Percentiles rank a stretch among this genome's conserved stretches.
Conservation (phyloP, 2,113 vertebrate species). For the Ascaphus truei region DNA sequence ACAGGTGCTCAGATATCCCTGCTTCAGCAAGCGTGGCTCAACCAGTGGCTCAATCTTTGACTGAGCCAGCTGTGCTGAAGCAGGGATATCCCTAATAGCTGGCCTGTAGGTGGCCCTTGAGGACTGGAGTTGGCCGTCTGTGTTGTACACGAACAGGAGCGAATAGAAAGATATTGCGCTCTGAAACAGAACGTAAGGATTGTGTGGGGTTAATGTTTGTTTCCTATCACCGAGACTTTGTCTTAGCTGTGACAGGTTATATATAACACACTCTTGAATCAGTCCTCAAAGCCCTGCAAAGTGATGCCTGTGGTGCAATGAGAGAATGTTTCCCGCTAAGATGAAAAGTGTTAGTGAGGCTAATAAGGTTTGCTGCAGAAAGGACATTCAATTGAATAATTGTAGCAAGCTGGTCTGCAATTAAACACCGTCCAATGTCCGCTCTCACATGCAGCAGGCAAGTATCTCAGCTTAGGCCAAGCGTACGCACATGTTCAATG, state of each 20-base stretch:
- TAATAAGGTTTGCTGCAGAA: constrained; percentile 17
- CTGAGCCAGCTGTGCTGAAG: no score
- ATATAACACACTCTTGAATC: constrained; percentile 29
- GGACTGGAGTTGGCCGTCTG: no score
- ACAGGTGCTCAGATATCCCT: no score
- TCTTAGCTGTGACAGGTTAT: constrained; percentile 33
- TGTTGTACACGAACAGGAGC: no score
- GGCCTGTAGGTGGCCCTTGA: no score
- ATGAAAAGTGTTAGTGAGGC: constrained; percentile 9
- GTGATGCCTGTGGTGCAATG: constrained; percentile 27
- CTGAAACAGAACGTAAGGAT: constrained; percentile 3
- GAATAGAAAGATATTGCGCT: background rate
- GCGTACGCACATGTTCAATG: background rate
- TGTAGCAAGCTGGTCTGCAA: background rate
- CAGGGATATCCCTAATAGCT: no score
- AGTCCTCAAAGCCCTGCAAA: constrained; percentile 23
- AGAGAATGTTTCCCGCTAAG: constrained; percentile 14
- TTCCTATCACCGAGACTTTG: constrained; percentile 14
- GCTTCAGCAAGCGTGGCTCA: no score
- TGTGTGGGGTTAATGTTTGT: constrained; percentile 24
- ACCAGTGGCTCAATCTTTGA: no score
- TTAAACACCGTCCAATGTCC: background rate
- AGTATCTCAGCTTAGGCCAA: background rate
- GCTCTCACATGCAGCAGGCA: background rate
- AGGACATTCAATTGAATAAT: constrained; percentile 15